Conservation (phyloP, 2,797 vertebrate species). For the Xenops minutus region DNA sequence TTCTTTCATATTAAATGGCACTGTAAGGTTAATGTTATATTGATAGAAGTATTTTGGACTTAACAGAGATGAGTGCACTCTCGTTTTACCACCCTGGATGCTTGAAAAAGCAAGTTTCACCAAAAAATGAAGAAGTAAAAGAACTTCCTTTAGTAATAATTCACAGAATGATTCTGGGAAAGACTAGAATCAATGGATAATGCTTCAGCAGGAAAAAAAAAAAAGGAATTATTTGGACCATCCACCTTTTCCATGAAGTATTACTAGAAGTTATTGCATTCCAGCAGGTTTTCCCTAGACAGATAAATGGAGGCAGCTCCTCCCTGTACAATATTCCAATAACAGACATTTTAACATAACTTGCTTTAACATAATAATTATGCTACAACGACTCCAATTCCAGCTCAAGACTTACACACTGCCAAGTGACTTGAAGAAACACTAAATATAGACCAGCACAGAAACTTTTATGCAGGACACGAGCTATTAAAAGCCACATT, state of each 20-base stretch:
- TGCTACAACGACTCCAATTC: neutral
- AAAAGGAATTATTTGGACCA: neutral
- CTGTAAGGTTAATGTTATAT: neutral
- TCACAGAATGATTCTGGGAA: neutral
- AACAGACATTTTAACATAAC: neutral
- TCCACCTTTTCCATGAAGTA: neutral
- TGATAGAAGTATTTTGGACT: neutral
- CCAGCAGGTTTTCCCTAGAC: neutral
- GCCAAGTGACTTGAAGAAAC: neutral
- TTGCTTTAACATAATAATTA: neutral
- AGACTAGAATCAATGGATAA: neutral
- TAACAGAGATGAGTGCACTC: neutral
- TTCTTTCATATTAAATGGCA: neutral
- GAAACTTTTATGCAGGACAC: neutral
- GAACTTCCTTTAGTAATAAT: neutral
- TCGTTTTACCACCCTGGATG: neutral
- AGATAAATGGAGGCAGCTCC: neutral
- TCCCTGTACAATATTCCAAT: neutral
- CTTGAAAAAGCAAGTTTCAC: neutral
- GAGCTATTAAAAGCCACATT: constrained; percentile 21
- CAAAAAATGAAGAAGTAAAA: neutral
- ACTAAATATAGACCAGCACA: constrained; percentile 13
- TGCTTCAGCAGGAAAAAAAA: neutral
- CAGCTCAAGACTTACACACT: neutral
- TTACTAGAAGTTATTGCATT: neutral